phyloP scores from a whole-genome alignment of 2,888 invertebrate species.

The Cataglyphis cursor region DNA sequence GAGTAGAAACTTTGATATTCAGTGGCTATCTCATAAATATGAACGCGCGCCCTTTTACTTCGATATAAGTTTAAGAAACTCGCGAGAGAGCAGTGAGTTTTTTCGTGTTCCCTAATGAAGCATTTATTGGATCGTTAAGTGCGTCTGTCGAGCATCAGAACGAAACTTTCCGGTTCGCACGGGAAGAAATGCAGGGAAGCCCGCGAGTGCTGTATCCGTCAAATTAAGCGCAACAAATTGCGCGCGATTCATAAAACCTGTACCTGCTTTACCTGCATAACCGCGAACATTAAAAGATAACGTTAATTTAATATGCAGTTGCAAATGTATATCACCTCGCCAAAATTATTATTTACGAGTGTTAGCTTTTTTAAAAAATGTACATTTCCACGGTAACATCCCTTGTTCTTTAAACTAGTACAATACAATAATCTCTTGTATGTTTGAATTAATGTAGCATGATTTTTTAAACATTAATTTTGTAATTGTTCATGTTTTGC shows the following conservation, averaged over 20 bases:
- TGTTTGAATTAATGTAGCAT: background rate
- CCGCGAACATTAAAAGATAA: background rate
- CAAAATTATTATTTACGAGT: background rate
- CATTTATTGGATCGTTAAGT: slow-evolving; percentile 49
- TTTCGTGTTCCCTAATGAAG: slow-evolving; percentile 28
- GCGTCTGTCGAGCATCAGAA: slow-evolving; percentile 20
- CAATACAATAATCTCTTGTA: background rate
- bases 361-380: background rate
- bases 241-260: background rate
- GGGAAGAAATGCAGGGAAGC: slow-evolving; percentile 10
- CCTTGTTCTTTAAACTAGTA: background rate
- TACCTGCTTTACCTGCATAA: background rate
- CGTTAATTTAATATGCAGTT: slow-evolving; percentile 21
- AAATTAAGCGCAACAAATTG: slow-evolving; percentile 16
- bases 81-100: background rate
- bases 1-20: slow-evolving; percentile 33
- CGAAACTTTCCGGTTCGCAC: background rate
- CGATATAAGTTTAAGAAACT: slow-evolving; percentile 27
- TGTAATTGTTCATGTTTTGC: background rate
- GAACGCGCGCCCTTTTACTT: background rate
- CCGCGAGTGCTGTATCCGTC: background rate
- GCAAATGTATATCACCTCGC: background rate
- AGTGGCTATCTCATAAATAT: slow-evolving; percentile 22
- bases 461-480: slow-evolving; percentile 9
- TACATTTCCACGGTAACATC: background rate